These are phyloP conservation scores for Germaria angustata DNA, from an alignment of 2,888 invertebrate genomes.

Conservation along the genomic window DNA sequence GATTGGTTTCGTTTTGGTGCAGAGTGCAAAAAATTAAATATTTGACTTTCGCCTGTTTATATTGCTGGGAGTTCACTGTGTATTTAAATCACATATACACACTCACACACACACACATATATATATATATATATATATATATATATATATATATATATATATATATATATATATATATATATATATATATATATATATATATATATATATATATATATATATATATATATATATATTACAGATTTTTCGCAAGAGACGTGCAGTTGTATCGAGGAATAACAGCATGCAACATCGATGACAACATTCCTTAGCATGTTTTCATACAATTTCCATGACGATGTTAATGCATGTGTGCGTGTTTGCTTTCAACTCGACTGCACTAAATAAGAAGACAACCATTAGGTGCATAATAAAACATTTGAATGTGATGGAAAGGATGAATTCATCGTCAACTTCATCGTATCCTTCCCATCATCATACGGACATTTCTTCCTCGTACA, in stretches of 20 bases:
- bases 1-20: too few species aligned
- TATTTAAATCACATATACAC: too few species aligned
- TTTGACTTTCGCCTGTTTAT: neutral
- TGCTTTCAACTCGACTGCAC: slow-evolving; percentile 1
- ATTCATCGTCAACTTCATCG: neutral
- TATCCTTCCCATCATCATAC: slow-evolving; percentile 24
- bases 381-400: slow-evolving; percentile 11
- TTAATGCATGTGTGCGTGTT: slow-evolving; percentile 39
- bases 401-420: slow-evolving; percentile 9
- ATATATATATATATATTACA: neutral
- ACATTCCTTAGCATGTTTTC: slow-evolving; percentile 65
- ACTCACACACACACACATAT: neutral
- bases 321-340: slow-evolving; percentile 55
- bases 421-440: slow-evolving; percentile 31
- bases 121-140: neutral
- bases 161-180: neutral
- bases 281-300: slow-evolving; percentile 66
- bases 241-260: neutral
- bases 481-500: slow-evolving; percentile 28
- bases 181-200: neutral
- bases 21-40: too few species aligned
- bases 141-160: neutral
- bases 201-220: neutral
- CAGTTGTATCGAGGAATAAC: slow-evolving; percentile 68
- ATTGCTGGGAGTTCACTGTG: neutral